Percentiles rank a stretch among this genome's conserved stretches.
These are phyloP conservation scores for Actinia equina DNA, from an alignment of 64 coral and sea anemone genomes.

Conservation along the genomic window DNA sequence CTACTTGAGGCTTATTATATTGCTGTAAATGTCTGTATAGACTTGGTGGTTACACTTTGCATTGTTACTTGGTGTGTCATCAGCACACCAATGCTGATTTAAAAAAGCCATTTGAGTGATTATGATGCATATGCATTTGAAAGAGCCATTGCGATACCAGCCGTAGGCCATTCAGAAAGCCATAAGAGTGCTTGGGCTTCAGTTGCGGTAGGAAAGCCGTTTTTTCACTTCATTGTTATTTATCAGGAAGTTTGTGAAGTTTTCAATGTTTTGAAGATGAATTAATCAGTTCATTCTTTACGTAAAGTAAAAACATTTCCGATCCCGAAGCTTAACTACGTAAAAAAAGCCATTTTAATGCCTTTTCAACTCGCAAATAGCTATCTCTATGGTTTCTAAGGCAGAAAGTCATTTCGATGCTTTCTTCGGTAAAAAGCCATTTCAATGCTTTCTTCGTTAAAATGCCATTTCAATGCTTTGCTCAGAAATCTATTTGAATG, in stretches of 20 bases:
- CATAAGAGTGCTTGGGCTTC: too few relatives aligned
- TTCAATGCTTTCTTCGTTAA: too few relatives aligned
- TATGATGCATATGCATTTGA: not conserved
- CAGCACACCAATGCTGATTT: not conserved
- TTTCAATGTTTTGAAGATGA: too few relatives aligned
- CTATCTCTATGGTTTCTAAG: not conserved
- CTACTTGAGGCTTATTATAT: not conserved
- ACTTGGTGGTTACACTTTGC: not conserved
- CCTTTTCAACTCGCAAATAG: not conserved
- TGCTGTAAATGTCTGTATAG: not conserved
- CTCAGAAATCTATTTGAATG: not conserved
- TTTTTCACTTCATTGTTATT: too few relatives aligned
- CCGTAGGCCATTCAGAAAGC: too few relatives aligned
- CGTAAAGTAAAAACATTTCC: too few relatives aligned
- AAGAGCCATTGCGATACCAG: too few relatives aligned
- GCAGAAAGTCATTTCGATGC: not conserved
- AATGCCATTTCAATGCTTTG: not conserved
- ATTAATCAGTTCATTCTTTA: too few relatives aligned
- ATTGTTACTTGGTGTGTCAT: not conserved
- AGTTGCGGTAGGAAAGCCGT: too few relatives aligned
- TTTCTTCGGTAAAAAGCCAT: not conserved
- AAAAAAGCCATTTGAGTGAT: not conserved
- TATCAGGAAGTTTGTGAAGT: too few relatives aligned
- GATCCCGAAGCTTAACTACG: not conserved
- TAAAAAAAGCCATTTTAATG: not conserved